These are phyloP conservation scores for Triplophysa dalaica DNA, from an alignment of 2,113 vertebrate species.

Conservation along the genomic window DNA sequence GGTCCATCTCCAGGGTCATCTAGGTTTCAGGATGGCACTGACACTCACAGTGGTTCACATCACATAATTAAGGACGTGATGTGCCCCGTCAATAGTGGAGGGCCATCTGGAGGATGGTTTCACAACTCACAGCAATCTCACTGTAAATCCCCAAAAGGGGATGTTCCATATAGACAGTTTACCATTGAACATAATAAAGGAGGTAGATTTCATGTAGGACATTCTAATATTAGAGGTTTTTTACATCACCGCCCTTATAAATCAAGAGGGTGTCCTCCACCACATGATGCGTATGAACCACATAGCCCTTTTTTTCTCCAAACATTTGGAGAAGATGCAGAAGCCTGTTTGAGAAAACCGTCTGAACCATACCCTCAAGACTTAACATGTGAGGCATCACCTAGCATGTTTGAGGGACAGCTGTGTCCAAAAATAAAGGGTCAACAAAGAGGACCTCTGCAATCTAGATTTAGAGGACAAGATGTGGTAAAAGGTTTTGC, in stretches of 20 bases:
- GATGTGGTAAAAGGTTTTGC: slow-evolving; percentile 32
- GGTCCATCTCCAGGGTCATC: slow-evolving; percentile 52
- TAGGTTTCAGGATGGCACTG: neutral
- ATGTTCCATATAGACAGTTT: neutral
- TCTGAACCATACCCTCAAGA: neutral
- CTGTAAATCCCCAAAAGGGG: slow-evolving; percentile 62
- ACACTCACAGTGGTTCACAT: neutral
- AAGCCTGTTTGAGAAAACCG: neutral
- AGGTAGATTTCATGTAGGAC: slow-evolving; percentile 23
- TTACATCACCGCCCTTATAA: neutral
- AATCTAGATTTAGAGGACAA: slow-evolving; percentile 32
- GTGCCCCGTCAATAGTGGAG: slow-evolving; percentile 58
- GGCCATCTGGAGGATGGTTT: slow-evolving; percentile 9
- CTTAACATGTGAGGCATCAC: neutral
- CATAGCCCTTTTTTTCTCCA: neutral
- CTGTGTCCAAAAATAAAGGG: slow-evolving; percentile 41
- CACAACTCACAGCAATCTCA: slow-evolving; percentile 67
- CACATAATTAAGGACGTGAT: neutral
- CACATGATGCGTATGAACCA: neutral
- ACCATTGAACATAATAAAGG: neutral
- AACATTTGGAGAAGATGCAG: slow-evolving; percentile 13
- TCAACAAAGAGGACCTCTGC: slow-evolving; percentile 36
- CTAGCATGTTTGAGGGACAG: slow-evolving; percentile 59
- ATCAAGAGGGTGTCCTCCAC: neutral
- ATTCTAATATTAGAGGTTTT: neutral